Conservation (phyloP, 2,888 invertebrate species). For the Rotaria magnacalcarata region DNA sequence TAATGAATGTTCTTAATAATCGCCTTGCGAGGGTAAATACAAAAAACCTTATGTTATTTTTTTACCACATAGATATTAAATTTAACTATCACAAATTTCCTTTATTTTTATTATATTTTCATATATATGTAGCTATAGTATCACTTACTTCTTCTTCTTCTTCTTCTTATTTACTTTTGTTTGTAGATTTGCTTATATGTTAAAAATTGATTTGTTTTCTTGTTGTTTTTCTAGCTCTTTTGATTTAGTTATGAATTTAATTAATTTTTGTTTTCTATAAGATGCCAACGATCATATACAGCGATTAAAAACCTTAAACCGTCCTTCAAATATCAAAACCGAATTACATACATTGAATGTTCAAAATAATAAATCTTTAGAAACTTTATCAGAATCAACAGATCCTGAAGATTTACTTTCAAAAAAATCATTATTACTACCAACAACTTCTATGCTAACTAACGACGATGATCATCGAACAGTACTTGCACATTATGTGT, state of each 20-base stretch:
- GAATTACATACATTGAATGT: not conserved
- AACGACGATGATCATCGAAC: not conserved
- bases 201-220: not conserved
- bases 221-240: not conserved
- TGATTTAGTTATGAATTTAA: not conserved
- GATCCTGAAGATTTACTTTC: too few relatives aligned
- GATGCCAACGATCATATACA: not conserved
- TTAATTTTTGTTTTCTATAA: not conserved
- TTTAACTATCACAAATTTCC: too few relatives aligned
- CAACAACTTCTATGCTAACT: not conserved
- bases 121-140: not conserved
- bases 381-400: not conserved
- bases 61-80: not conserved
- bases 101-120: not conserved
- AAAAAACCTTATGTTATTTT: not conserved
- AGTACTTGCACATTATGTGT: not conserved
- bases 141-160: too few relatives aligned
- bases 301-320: not conserved
- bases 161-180: too few relatives aligned
- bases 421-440: not conserved
- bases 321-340: not conserved
- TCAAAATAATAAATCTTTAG: not conserved
- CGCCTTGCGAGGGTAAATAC: slow-evolving; percentile 14
- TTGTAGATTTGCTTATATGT: too few relatives aligned
- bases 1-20: not conserved